These are phyloP conservation scores for Peromyscus eremicus DNA, from an alignment of 2,797 vertebrate species.

Conservation along the genomic window DNA sequence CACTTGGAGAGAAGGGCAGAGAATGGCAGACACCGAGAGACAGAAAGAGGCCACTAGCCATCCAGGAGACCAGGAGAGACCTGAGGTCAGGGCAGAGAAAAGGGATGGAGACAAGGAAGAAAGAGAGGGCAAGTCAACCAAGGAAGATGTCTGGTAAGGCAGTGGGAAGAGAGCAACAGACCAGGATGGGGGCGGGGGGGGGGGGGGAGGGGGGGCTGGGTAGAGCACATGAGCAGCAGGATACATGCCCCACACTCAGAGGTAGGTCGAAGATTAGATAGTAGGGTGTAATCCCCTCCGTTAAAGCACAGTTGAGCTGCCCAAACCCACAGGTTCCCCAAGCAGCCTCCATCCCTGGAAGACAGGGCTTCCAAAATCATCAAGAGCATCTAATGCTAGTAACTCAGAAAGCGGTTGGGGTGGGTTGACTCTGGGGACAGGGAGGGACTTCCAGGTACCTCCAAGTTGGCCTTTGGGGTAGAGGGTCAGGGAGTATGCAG, in stretches of 20 bases:
- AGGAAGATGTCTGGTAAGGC: neutral
- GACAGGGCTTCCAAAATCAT: slow-evolving; percentile 85
- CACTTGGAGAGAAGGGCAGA: neutral
- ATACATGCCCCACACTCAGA: slow-evolving; percentile 67
- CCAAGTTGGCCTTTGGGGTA: neutral
- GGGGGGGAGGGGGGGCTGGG: no score
- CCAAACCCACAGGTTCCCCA: slow-evolving; percentile 73
- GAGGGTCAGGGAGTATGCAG: neutral
- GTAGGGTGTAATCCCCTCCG: slow-evolving; percentile 79
- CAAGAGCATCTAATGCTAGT: slow-evolving; percentile 82
- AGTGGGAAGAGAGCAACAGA: slow-evolving; percentile 58
- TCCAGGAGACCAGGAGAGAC: neutral
- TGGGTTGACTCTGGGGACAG: neutral
- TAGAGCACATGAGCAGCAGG: neutral
- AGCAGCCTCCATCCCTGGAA: slow-evolving; percentile 76
- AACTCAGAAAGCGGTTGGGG: slow-evolving; percentile 73
- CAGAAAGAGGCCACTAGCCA: neutral
- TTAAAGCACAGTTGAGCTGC: slow-evolving; percentile 83
- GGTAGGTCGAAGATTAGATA: slow-evolving; percentile 74
- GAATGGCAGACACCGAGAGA: neutral
- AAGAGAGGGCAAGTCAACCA: neutral
- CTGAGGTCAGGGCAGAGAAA: neutral
- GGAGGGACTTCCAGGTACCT: slow-evolving; percentile 78
- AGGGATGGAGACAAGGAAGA: neutral
- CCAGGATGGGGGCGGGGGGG: neutral